Evolutionary conservation across 1,140 invertebrate genomes (phyloP), one percentile per base, ranked within the genome.

Genomic region (Chlorops oryzae): DNA sequence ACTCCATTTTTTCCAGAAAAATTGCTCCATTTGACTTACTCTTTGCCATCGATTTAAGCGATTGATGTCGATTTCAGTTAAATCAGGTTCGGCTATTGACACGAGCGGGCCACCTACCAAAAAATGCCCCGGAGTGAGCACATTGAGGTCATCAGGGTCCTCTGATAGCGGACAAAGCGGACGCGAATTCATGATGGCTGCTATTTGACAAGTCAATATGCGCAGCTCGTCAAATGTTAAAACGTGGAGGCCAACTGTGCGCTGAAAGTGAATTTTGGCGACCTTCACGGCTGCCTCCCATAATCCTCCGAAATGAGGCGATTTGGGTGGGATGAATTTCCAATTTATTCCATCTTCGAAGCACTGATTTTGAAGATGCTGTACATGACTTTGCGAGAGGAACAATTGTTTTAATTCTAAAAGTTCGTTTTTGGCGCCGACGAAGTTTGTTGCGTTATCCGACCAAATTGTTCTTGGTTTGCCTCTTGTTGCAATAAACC

Each of bases 71-170:
- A 52, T 21, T 13, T 23, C 21, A 4, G 44, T 52, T 4, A 43
- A 7, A 25, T 47, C 22, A 25, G 62, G 59, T 50, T 65, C 59
- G 13, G 63, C 62, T 7, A 58, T 12, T 9, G 49, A 22, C 12
- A 50, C 57, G 17, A 73, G 44, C 3, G 62, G 53, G 17, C 51
- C 40, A 7, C 69, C 51, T 12, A 47, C 37, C n/a, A 47, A 34
- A 15, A 42, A 47, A 37, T 52, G 51, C 13, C 24, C 43, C 2
- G 51, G 51, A 2, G 44, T 52, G 3, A 47, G 27, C 18, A 47
- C 38, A 2, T 52, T 22, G 9, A 52, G 20, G 17, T 52, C 44
- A 15, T 47, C 32, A 3, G 35, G 42, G 18, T 32, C 32, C 22
- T 45, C 50, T 38, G 43, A 38, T 27, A 51, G 13, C 2, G 44